Evolutionary conservation across 92 coral and sea anemone species (phyloP).

Genomic region (Actinostola sp.): DNA sequence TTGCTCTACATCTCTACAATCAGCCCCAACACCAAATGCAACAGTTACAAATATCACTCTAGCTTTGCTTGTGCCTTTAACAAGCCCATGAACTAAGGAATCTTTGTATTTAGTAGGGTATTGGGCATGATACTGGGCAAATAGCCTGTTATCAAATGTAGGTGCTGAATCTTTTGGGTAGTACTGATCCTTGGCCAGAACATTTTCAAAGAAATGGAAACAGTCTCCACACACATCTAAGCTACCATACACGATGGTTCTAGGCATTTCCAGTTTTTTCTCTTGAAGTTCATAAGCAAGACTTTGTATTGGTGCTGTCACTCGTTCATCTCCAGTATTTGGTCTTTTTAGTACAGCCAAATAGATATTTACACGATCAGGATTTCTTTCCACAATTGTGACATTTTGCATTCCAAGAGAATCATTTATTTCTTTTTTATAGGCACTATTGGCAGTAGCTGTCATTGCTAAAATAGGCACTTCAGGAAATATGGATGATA

Average conservation of each 20-base stretch:
- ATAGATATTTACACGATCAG: slow-evolving; percentile 23
- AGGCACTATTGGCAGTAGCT: slow-evolving; percentile 42
- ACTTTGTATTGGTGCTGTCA: neutral
- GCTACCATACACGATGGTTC: slow-evolving; percentile 37
- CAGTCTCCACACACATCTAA: slow-evolving; percentile 56
- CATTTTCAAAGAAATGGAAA: slow-evolving; percentile 25
- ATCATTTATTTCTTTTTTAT: slow-evolving; percentile 26
- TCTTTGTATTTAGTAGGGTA: slow-evolving; percentile 54
- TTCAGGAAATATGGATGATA: slow-evolving; percentile 39
- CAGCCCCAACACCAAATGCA: slow-evolving; percentile 67
- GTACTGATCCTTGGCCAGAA: slow-evolving; percentile 46
- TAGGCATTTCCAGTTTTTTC: slow-evolving; percentile 9
- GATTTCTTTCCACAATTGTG: slow-evolving; percentile 31
- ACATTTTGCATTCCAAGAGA: slow-evolving; percentile 36
- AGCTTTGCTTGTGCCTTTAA: slow-evolving; percentile 34
- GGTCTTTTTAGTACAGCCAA: neutral
- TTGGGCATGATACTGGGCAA: slow-evolving; percentile 68
- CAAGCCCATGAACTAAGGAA: slow-evolving; percentile 31
- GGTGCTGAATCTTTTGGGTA: slow-evolving; percentile 32
- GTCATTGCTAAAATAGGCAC: slow-evolving; percentile 44
- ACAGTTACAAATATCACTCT: slow-evolving; percentile 70
- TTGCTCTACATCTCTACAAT: slow-evolving; percentile 25
- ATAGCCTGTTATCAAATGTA: slow-evolving; percentile 46
- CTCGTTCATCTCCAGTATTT: neutral
- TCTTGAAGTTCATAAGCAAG: slow-evolving; percentile 28